Percentiles rank a stretch among this genome's conserved stretches.
phyloP scores from a whole-genome alignment of 2,888 invertebrate genomes.

The Endomychus coccineus region DNA sequence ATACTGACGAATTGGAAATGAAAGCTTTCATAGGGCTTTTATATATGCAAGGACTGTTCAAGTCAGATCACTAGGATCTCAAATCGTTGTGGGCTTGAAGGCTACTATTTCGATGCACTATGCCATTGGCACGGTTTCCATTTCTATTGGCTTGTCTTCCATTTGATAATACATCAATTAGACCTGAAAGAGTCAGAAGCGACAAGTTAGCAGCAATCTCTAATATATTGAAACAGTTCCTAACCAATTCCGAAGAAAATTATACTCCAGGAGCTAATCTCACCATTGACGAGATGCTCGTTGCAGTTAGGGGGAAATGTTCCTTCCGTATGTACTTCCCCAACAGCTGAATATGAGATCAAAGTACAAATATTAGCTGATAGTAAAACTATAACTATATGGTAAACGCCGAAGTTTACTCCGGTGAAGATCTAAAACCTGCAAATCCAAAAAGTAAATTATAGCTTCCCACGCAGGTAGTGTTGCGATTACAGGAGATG shows the following conservation, averaged over 20 bases:
- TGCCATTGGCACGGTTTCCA: slow-evolving; percentile 17
- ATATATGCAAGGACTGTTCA: slow-evolving; percentile 20
- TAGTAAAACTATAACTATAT: background rate
- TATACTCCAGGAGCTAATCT: slow-evolving; percentile 15
- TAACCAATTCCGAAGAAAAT: slow-evolving; percentile 14
- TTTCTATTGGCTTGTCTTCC: slow-evolving; percentile 16
- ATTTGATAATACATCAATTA: slow-evolving; percentile 17
- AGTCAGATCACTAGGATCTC: slow-evolving; percentile 21
- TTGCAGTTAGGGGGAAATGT: slow-evolving; percentile 19
- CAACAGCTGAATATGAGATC: slow-evolving; percentile 17
- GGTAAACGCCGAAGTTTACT: slow-evolving; percentile 4
- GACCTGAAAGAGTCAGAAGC: slow-evolving; percentile 14
- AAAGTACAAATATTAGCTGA: slow-evolving; percentile 4
- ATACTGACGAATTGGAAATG: slow-evolving; percentile 13
- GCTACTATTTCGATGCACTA: slow-evolving; percentile 18
- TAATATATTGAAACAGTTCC: slow-evolving; percentile 17
- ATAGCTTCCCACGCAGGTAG: background rate
- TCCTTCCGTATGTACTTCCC: slow-evolving; percentile 21
- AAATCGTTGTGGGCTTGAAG: slow-evolving; percentile 19
- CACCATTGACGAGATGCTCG: slow-evolving; percentile 21
- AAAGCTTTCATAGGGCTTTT: slow-evolving; percentile 21
- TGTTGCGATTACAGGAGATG: background rate
- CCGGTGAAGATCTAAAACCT: background rate
- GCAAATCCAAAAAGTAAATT: slow-evolving; percentile 1
- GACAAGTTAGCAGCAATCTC: slow-evolving; percentile 18